A percentile compares a stretch with the other conserved stretches of the same genome.
Evolutionary conservation across 2,797 vertebrate species (phyloP).

Genomic region (Pogonophryne albipinna): DNA sequence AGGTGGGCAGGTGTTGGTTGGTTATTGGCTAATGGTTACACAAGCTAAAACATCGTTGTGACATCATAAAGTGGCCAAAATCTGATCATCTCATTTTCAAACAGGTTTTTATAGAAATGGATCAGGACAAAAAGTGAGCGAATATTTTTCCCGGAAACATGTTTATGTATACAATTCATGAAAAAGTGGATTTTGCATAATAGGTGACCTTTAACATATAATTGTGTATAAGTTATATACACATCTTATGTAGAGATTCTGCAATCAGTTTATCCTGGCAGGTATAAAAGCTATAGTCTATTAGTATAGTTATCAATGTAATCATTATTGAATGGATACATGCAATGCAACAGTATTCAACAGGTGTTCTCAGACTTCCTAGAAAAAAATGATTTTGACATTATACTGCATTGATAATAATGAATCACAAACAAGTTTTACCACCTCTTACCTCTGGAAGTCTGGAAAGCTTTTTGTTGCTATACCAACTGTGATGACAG

Average conservation of each 20-base stretch:
- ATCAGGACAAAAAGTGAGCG: too few relatives aligned
- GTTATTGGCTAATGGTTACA: too few relatives aligned
- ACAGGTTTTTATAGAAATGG: too few relatives aligned
- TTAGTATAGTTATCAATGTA: not conserved
- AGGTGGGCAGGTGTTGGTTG: too few relatives aligned
- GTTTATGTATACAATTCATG: too few relatives aligned
- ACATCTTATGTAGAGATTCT: slow-evolving; percentile 14
- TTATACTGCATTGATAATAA: not conserved
- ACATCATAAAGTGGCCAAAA: too few relatives aligned
- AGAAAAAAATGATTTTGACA: not conserved
- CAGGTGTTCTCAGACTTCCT: not conserved
- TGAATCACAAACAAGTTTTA: slow-evolving; percentile 63
- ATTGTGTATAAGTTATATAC: slow-evolving; percentile 21
- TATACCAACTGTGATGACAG: slow-evolving; percentile 17
- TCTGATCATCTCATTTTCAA: too few relatives aligned
- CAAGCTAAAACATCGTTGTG: too few relatives aligned
- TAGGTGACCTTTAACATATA: not conserved
- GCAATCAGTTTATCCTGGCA: not conserved
- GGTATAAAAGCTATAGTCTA: not conserved
- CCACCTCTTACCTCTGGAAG: not conserved
- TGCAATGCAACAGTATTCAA: not conserved
- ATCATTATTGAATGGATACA: not conserved
- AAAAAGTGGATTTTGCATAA: too few relatives aligned
- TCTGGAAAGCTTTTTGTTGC: slow-evolving; percentile 26
- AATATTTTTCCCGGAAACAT: too few relatives aligned